Conservation (phyloP, 2,888 invertebrate genomes). For the Harpalus rubripes region DNA sequence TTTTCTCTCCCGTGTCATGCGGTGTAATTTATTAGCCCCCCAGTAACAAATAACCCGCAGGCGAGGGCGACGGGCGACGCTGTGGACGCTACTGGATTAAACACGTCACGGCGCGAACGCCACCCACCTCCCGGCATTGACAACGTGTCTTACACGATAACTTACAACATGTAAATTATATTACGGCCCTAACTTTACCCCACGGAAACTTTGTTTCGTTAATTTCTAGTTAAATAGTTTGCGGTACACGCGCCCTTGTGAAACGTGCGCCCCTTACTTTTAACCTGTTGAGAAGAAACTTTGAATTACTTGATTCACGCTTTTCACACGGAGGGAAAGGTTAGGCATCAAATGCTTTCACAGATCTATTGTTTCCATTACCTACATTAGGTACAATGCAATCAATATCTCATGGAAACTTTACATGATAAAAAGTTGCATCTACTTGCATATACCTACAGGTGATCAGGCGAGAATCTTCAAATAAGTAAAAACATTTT, state of each 20-base stretch:
- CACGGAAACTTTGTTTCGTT: conserved; percentile 62
- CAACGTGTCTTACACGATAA: conserved; percentile 66
- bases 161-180: conserved; percentile 67
- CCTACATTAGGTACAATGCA: too few relatives aligned
- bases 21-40: conserved; percentile 60
- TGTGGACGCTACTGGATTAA: conserved; percentile 58
- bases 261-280: conserved; percentile 12
- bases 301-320: conserved; percentile 29
- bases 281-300: conserved; percentile 51
- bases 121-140: conserved; percentile 48
- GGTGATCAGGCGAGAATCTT: too few relatives aligned
- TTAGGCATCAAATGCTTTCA: background rate
- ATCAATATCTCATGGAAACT: too few relatives aligned
- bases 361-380: too few relatives aligned
- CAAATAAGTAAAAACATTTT: too few relatives aligned
- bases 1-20: conserved; percentile 54
- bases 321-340: background rate
- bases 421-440: too few relatives aligned
- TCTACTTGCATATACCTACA: too few relatives aligned
- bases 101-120: conserved; percentile 27
- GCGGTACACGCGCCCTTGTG: conserved; percentile 37
- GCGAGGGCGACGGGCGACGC: background rate
- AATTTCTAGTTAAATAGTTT: conserved; percentile 66
- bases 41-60: conserved; percentile 54
- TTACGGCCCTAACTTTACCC: conserved; percentile 60